Evolutionary conservation across 2,797 vertebrate species (phyloP).

Genomic region (Orientallactaga sibirica): DNA sequence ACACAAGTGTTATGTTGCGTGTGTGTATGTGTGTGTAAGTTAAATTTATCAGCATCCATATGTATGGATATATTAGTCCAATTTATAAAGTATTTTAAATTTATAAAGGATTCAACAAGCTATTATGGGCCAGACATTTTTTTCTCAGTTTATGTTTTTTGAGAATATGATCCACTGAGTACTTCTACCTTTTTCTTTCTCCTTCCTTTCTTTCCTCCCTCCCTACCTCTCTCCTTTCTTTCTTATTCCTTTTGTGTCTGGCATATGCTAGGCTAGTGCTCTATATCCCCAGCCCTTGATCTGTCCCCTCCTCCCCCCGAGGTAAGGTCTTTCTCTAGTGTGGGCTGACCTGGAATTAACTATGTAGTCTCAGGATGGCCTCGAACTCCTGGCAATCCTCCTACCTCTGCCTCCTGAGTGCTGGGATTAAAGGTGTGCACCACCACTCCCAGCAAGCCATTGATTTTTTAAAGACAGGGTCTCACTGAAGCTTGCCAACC

Average conservation of each 20-base stretch:
- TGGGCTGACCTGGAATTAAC: too few relatives aligned
- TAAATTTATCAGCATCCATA: slow-evolving; percentile 14
- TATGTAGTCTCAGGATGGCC: too few relatives aligned
- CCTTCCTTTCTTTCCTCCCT: neutral
- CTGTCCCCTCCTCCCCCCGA: neutral
- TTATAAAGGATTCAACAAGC: neutral
- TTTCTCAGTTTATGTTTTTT: neutral
- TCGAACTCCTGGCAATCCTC: too few relatives aligned
- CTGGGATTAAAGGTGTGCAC: too few relatives aligned
- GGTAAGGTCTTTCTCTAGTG: too few relatives aligned
- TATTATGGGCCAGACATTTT: neutral
- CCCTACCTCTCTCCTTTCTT: neutral
- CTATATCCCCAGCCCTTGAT: neutral
- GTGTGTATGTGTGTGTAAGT: too few relatives aligned
- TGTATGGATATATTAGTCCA: neutral
- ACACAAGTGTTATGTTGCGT: neutral
- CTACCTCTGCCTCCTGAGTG: too few relatives aligned
- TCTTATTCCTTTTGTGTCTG: neutral
- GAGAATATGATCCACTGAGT: neutral
- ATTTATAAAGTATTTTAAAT: neutral
- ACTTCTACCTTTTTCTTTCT: neutral
- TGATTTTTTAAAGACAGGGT: neutral
- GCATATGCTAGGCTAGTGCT: neutral
- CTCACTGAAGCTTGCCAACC: neutral
- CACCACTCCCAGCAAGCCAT: neutral